Evolutionary conservation across 2,113 vertebrate species (phyloP), one percentile per base, ranked within the genome.

Genomic region (Cromileptes altivelis): DNA sequence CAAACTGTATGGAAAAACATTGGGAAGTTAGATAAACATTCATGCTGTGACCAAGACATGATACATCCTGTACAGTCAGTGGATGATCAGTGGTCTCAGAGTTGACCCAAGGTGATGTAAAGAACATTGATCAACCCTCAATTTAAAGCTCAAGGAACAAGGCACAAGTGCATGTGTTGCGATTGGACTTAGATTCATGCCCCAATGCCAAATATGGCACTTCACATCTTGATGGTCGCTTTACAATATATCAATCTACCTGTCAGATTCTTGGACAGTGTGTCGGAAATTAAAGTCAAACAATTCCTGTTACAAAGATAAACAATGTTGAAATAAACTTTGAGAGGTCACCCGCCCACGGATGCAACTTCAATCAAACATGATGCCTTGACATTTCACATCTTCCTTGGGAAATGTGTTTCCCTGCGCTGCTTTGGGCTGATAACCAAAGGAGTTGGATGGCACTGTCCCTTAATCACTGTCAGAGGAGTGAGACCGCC

Each of bases 21-120:
- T 50, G 8, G 78, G 89, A 90, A 90, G 62, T 81, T 77, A 82
- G 82, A 87, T 85, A 80, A 83, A 76, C 40, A 49, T 1, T 40
- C n/a, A 52, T 4, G 7, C 18, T 0, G 0, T 21, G 21, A 57
- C 49, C 65, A 80, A 78, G 50, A 69, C 55, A 69, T 9, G 50
- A 85, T 74, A 73, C 79, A 79, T 90, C 83, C 86, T 78, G 85
- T 65, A 7, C 21, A 18, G 15, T 1, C 21, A 18, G 15, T 1
- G 21, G 42, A 30, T 0, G 0, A n/a, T 42, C 6, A 55, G 10
- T 9, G 11, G n/a, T 12, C 21, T 69, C 60, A 62, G 23, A 62
- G 61, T 63, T 56, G 21, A 70, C 27, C 17, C 23, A 12, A 71
- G 3, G 49, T 23, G 23, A 73, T 8, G 15, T 15, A n/a, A 8